A percentile compares a stretch with the other conserved stretches of the same genome.
phyloP scores from a whole-genome alignment of 1,140 invertebrate species.

The Cardiocondyla obscurior region DNA sequence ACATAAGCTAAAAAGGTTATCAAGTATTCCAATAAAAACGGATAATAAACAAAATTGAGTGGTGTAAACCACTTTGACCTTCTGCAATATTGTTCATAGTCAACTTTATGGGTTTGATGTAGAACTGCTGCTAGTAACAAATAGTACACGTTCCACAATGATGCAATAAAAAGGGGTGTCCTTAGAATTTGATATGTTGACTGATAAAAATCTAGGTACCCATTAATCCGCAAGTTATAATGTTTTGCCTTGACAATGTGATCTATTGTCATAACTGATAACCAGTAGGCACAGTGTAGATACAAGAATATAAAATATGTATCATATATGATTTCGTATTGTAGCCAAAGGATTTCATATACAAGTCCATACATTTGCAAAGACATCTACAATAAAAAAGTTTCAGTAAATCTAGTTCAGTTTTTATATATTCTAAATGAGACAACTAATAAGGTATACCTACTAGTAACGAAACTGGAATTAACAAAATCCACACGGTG shows the following conservation, averaged over 20 bases:
- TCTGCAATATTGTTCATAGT: conserved; percentile 86
- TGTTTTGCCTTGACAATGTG: conserved; percentile 85
- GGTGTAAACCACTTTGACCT: conserved; percentile 85
- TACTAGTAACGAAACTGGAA: conserved; percentile 78
- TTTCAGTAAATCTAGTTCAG: background rate
- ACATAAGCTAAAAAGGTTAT: conserved; percentile 85
- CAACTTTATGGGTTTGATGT: conserved; percentile 86
- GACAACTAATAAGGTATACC: conserved; percentile 52
- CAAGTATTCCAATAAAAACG: conserved; percentile 85
- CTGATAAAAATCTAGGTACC: conserved; percentile 88
- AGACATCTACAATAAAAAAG: conserved; percentile 80
- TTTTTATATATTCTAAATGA: background rate
- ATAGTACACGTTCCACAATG: conserved; percentile 86
- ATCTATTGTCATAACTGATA: conserved; percentile 86
- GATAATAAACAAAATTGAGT: conserved; percentile 84
- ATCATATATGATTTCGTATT: conserved; percentile 85
- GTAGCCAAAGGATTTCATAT: conserved; percentile 84
- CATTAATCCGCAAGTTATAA: conserved; percentile 85
- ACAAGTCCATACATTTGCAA: conserved; percentile 86
- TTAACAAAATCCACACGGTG: conserved; percentile 79
- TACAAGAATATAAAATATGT: conserved; percentile 88
- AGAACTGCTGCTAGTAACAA: conserved; percentile 86
- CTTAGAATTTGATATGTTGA: conserved; percentile 85
- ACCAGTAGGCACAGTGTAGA: conserved; percentile 86
- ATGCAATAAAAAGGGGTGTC: conserved; percentile 86